These are phyloP conservation scores for Hedychridium roseum DNA, from an alignment of 2,888 invertebrate species.

Conservation along the genomic window DNA sequence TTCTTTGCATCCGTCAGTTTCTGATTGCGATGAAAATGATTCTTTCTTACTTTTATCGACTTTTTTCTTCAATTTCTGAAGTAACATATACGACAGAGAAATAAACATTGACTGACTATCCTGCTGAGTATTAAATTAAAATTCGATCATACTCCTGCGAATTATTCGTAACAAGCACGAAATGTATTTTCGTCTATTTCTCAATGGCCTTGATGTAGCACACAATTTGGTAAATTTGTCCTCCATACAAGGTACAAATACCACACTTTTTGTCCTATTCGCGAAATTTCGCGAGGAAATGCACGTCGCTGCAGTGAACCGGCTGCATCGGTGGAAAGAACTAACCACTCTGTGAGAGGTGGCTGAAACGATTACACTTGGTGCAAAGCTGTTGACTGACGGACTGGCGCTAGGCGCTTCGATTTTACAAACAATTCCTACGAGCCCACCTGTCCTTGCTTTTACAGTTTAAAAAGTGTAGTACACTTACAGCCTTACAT, in stretches of 20 bases:
- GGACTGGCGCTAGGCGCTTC: slow-evolving; percentile 16
- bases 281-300: not conserved
- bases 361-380: not conserved
- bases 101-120: no score
- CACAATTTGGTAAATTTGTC: not conserved
- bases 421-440: slow-evolving; percentile 22
- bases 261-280: not conserved
- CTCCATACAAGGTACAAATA: not conserved
- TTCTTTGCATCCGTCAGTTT: slow-evolving; percentile 2
- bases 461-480: no score
- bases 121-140: not conserved
- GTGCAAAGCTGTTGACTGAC: slow-evolving; percentile 19
- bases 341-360: not conserved
- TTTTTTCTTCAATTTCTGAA: not conserved
- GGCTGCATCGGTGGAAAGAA: not conserved
- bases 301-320: not conserved
- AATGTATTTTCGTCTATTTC: no score
- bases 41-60: not conserved
- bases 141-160: no score
- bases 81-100: slow-evolving; percentile 1
- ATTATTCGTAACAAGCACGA: no score
- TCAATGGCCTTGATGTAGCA: not conserved
- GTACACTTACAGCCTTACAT: no score
- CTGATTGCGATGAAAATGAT: slow-evolving; percentile 7
- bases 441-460: slow-evolving; percentile 9